A percentile compares a stretch with the other conserved stretches of the same genome.
phyloP scores from a whole-genome alignment of 2,797 vertebrate genomes.

The Columba guinea region DNA sequence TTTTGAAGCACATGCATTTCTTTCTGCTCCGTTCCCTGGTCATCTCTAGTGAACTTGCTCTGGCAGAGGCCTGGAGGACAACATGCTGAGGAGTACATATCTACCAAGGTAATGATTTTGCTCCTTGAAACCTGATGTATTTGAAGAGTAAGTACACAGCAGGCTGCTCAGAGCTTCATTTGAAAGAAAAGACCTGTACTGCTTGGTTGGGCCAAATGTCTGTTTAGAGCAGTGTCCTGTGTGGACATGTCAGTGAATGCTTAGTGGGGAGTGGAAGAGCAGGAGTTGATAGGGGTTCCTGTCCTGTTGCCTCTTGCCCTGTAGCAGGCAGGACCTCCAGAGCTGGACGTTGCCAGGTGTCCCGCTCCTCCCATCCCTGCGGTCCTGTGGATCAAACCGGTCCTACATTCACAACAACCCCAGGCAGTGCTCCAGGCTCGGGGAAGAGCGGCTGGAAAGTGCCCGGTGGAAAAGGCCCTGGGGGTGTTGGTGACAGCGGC shows the following conservation, averaged over 20 bases:
- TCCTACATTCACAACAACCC: accelerated
- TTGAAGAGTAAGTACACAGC: background rate
- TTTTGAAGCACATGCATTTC: accelerated
- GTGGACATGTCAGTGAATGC: background rate
- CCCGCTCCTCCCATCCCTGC: background rate
- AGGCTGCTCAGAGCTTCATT: background rate
- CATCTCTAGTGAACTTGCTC: background rate
- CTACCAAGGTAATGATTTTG: background rate
- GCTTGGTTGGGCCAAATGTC: background rate
- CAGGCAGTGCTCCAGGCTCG: too few relatives aligned
- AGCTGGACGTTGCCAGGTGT: background rate
- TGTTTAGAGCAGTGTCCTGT: background rate
- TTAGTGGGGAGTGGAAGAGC: background rate
- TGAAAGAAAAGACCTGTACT: background rate
- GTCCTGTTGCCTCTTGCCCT: background rate
- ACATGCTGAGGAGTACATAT: background rate
- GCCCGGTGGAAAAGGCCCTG: too few relatives aligned
- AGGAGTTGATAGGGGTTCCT: background rate
- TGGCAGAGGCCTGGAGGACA: background rate
- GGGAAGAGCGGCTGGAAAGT: too few relatives aligned
- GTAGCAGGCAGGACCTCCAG: background rate
- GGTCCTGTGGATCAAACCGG: background rate
- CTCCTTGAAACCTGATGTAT: background rate
- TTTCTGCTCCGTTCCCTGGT: accelerated
- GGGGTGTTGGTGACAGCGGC: too few relatives aligned